These are phyloP conservation scores for Aldrovandia affinis DNA, from an alignment of 2,797 vertebrate genomes.

Conservation along the genomic window DNA sequence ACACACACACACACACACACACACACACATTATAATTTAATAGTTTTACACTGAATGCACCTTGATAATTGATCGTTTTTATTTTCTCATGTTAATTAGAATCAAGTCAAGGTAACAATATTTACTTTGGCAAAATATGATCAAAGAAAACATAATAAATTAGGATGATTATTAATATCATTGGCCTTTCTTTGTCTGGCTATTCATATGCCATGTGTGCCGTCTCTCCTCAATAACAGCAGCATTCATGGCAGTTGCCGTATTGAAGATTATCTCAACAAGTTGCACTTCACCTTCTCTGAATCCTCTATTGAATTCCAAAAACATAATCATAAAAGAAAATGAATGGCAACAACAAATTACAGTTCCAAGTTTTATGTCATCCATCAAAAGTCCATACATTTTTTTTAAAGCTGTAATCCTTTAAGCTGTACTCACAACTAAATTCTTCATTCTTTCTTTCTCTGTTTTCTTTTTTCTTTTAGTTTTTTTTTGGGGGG, in stretches of 20 bases:
- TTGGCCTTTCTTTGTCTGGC: constrained; percentile 24
- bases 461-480: neutral
- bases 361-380: constrained; percentile 27
- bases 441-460: neutral
- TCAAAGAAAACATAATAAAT: constrained; percentile 45
- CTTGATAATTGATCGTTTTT: constrained; percentile 33
- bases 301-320: constrained; percentile 39
- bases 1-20: too few relatives aligned
- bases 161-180: constrained; percentile 42
- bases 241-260: constrained; percentile 36
- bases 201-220: neutral
- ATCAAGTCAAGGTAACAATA: constrained; percentile 53
- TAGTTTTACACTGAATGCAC: constrained; percentile 4
- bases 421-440: neutral
- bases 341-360: constrained; percentile 32
- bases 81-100: constrained; percentile 39
- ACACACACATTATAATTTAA: constrained; percentile 17
- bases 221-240: constrained; percentile 38
- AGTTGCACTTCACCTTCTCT: constrained; percentile 33
- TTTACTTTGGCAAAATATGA: constrained; percentile 54
- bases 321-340: constrained; percentile 43
- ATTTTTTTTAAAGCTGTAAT: neutral
- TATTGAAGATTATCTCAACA: constrained; percentile 44
- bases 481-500: neutral
- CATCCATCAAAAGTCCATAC: neutral